Base-by-base conservation (phyloP, 2,797 vertebrate species). In the Morelia viridis region DNA sequence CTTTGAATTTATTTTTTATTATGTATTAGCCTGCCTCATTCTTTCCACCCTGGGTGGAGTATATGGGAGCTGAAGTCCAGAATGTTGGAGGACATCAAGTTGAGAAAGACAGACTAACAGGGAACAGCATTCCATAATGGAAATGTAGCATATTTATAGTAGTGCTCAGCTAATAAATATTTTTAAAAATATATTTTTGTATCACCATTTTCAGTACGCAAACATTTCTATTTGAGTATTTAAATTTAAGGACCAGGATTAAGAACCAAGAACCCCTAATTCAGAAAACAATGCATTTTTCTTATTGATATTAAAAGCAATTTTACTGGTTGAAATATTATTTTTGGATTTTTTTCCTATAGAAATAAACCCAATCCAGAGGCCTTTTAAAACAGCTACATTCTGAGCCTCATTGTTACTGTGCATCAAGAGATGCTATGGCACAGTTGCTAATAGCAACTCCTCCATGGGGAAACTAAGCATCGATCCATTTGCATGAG, bases 341-440 rank as follows among this genome's bases (percentile, higher is more conserved):
- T 80, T 35, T 46, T 46, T 19, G 1, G 8, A 6, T 3, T 13
- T 64, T 92, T 85, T 61, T 0, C 4, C 71, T 12, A 0, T 65
- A 85, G 35, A 35, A 85, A 35, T 35, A 2, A 53, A 61, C 1
- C 89, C 24, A 61, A 58, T 85, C 41, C 35, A 90, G n/a, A 28
- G 35, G 62, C n/a, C 58, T 92, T 83, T 90, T n/a, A 89, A 60
- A 61, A 92, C 10, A 2, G 1, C 0, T 1, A 8, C 19, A 24
- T 91, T n/a, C 57, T n/a, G 0, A 0, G 9, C 17, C 53, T 68
- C 1, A 0, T 35, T 0, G 0, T 28, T 0, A 0, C 28, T 26
- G 0, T 50, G 68, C 89, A 93, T 76, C 15, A n/a, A 92, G 53
- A 41, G 84, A 88, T 0, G 87, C 88, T 0, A 0, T 80, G 13